Evolutionary conservation across 1,140 invertebrate species (phyloP).

Genomic region (Amphibalanus amphitrite): DNA sequence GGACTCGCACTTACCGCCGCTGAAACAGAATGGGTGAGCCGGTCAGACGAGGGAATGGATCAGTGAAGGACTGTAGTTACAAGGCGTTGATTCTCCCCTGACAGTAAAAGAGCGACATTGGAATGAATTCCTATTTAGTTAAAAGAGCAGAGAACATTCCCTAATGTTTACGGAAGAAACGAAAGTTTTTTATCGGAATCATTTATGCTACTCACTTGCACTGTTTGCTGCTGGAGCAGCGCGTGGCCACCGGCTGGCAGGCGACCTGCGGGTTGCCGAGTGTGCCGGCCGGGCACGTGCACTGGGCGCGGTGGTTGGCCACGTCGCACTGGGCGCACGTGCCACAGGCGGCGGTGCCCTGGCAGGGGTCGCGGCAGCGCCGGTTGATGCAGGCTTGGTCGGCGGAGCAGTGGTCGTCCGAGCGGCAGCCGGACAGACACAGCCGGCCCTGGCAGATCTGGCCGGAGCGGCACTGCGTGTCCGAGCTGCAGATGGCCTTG

Average conservation of each 20-base stretch:
- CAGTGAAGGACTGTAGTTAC: too few species aligned
- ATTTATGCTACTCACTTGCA: slow-evolving; percentile 8
- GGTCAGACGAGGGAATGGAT: too few species aligned
- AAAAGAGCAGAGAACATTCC: too few species aligned
- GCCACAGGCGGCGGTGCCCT: slow-evolving; percentile 46
- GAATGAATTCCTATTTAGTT: too few species aligned
- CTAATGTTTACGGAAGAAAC: too few species aligned
- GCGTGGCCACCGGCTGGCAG: slow-evolving; percentile 42
- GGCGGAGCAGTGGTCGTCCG: slow-evolving; percentile 38
- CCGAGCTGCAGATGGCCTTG: slow-evolving; percentile 63
- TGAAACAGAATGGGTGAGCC: background rate
- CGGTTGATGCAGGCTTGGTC: slow-evolving; percentile 61
- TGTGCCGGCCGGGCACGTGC: slow-evolving; percentile 58
- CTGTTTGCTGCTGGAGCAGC: slow-evolving; percentile 17
- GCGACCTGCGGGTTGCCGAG: slow-evolving; percentile 59
- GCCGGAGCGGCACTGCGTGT: slow-evolving; percentile 52
- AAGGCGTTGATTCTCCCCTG: too few species aligned
- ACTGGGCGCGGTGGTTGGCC: slow-evolving; percentile 61
- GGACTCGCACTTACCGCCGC: background rate
- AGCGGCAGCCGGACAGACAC: slow-evolving; percentile 38
- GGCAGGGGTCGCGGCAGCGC: slow-evolving; percentile 67
- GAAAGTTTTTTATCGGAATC: too few species aligned
- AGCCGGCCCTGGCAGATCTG: slow-evolving; percentile 72
- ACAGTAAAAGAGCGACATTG: too few species aligned
- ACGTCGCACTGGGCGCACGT: slow-evolving; percentile 64